A percentile compares a stretch with the other conserved stretches of the same genome.
These are phyloP conservation scores for Chondrilla cf. caribensis DNA, from an alignment of 37 sponge, comb jelly and placozoan species.

Conservation along the genomic window DNA sequence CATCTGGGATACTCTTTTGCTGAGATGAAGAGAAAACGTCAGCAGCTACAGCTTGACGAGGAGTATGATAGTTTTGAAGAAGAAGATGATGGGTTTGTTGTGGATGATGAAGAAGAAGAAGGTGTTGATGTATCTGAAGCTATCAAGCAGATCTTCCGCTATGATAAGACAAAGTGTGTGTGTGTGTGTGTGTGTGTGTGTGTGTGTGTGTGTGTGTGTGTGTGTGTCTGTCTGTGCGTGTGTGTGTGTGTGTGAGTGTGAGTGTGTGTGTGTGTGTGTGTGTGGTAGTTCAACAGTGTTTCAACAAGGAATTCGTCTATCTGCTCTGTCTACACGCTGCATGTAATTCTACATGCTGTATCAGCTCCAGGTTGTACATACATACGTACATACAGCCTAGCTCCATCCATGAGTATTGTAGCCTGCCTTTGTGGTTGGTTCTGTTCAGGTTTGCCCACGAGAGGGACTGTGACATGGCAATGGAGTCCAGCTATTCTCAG, in stretches of 20 bases:
- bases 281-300: no score
- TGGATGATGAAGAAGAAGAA: slow-evolving; percentile 32
- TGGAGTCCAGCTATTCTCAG: slow-evolving; percentile 85
- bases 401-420: no score
- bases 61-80: neutral
- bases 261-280: no score
- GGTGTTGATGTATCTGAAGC: slow-evolving; percentile 51
- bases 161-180: slow-evolving; percentile 55
- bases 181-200: neutral
- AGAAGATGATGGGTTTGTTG: slow-evolving; percentile 5
- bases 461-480: slow-evolving; percentile 34
- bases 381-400: no score
- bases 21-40: slow-evolving; percentile 5
- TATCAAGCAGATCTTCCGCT: slow-evolving; percentile 70
- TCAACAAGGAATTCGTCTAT: no score
- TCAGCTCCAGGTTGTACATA: no score
- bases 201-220: neutral
- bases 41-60: neutral
- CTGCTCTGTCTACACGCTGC: no score
- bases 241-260: neutral
- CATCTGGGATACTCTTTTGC: neutral
- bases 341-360: no score
- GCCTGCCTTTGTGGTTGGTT: no score
- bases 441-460: slow-evolving; percentile 36
- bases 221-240: no score